A percentile compares a stretch with the other conserved stretches of the same genome.
Conservation (phyloP, 2,797 vertebrate species). For the Morelia viridis region DNA sequence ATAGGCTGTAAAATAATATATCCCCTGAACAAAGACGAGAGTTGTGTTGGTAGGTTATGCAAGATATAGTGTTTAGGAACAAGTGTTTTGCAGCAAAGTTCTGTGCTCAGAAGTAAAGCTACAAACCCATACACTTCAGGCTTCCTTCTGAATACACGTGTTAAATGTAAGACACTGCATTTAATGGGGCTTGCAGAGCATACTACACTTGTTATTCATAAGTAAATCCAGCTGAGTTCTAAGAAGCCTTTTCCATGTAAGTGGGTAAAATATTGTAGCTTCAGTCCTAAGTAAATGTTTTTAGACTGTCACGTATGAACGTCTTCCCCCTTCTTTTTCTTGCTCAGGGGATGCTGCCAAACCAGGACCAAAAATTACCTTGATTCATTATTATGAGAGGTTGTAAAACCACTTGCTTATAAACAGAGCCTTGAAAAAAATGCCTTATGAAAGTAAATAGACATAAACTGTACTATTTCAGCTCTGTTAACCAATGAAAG, state of each 20-base stretch:
- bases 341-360: slow-evolving; percentile 23
- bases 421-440: not conserved
- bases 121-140: not conserved
- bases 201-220: not conserved
- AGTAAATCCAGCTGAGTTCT: not conserved
- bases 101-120: not conserved
- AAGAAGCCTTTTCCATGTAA: not conserved
- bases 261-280: not conserved
- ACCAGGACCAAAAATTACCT: not conserved
- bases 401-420: not conserved
- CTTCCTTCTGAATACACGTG: too few relatives aligned
- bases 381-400: not conserved
- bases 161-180: not conserved
- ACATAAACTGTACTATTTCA: not conserved
- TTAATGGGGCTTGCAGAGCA: not conserved
- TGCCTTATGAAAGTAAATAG: slow-evolving; percentile 1
- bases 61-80: not conserved
- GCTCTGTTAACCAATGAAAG: not conserved
- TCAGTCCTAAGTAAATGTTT: not conserved
- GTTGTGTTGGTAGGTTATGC: not conserved
- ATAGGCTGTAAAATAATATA: slow-evolving; percentile 5
- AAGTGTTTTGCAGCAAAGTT: not conserved
- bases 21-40: slow-evolving; percentile 3
- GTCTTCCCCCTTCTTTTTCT: not conserved
- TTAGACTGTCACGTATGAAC: not conserved